A percentile compares a stretch with the other conserved stretches of the same genome.
phyloP scores from a whole-genome alignment of 2,888 invertebrate species.

The Artemia sinica region DNA sequence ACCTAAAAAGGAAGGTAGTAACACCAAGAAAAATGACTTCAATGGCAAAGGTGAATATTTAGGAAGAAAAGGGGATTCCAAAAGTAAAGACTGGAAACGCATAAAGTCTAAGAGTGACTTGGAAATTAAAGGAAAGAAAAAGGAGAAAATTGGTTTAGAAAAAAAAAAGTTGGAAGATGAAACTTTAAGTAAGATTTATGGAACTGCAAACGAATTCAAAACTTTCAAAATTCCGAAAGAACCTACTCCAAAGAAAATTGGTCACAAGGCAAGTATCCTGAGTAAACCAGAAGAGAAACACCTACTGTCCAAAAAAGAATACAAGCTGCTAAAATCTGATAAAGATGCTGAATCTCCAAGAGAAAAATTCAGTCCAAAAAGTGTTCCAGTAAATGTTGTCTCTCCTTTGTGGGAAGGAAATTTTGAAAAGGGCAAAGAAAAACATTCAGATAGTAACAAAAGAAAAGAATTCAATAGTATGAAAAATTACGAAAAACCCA shows the following conservation, averaged over 20 bases:
- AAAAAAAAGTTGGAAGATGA: neutral
- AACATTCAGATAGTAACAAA: too few species aligned
- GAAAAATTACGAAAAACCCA: too few species aligned
- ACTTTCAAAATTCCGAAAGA: constrained; percentile 8
- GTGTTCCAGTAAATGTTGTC: constrained; percentile 1
- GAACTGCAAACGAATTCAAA: neutral
- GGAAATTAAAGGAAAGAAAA: too few species aligned
- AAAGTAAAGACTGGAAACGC: too few species aligned
- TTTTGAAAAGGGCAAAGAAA: too few species aligned
- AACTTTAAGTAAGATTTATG: neutral
- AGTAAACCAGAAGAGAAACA: constrained; percentile 1
- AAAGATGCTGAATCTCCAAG: neutral
- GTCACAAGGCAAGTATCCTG: neutral
- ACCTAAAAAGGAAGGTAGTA: too few species aligned
- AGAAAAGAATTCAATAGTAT: too few species aligned
- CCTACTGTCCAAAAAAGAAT: neutral
- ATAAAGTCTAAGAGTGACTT: too few species aligned
- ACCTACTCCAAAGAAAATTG: neutral
- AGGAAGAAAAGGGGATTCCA: too few species aligned
- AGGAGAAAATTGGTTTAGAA: neutral
- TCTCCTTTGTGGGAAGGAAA: neutral
- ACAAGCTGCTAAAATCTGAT: neutral
- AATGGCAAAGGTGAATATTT: too few species aligned
- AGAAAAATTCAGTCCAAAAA: neutral
- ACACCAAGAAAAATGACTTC: too few species aligned